Evolutionary conservation across 2,797 vertebrate genomes (phyloP), one percentile per base, ranked within the genome.

Genomic region (Vultur gryphus): DNA sequence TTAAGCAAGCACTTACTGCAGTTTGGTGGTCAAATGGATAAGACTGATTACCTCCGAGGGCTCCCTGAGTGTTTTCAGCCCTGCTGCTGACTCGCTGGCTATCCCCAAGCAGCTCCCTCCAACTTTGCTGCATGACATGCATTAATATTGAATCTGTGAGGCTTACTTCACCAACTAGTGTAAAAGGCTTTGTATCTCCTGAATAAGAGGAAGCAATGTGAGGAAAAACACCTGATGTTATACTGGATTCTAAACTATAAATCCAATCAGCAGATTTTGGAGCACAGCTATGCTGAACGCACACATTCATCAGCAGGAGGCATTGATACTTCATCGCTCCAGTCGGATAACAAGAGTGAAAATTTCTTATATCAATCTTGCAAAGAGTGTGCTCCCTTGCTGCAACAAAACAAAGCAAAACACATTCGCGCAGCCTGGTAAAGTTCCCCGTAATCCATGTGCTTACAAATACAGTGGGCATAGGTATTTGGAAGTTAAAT

Each of bases 21-120:
- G 83, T 72, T 84, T 79, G 85, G 76, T 93, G 89, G 87, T 84
- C 95, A 95, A 82, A 95, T 6, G 83, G 85, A 69, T 91, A 91
- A 96, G 19, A 95, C 55, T 2, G 0, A 88, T 90, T 87, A 90
- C 58, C 79, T 88, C 61, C 1, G 5, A 87, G 59, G 87, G 49
- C 59, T 96, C 33, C 65, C 71, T 20, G 82, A 88, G 57, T 67
- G 66, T 65, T 90, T 73, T 81, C 46, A 86, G 65, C 51, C 73
- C 62, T 70, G 70, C 55, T 93, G 73, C 89, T 76, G 69, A 33
- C 23, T 86, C 61, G 18, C 51, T 35, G 16, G n/a, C 46, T 87
- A 33, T n/a, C 37, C 70, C 77, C 62, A 84, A 24, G 81, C 75
- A 73, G 39, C 59, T 93, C 67, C 52, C 35, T 76, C 71, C 79